Conservation (phyloP, 1,140 invertebrate species). For the Achatina immaculata region DNA sequence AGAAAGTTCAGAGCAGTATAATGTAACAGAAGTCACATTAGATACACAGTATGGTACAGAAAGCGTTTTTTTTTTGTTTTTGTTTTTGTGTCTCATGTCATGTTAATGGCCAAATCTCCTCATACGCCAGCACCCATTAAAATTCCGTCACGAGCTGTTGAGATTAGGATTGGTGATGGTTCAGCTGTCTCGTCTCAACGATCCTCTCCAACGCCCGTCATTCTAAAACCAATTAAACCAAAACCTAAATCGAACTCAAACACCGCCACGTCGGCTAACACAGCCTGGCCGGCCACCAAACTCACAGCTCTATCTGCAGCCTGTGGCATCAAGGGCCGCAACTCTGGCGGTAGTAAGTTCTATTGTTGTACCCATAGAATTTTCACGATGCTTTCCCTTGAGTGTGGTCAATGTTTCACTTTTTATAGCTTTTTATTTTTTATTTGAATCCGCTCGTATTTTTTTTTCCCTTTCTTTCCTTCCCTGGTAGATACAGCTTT, state of each 20-base stretch:
- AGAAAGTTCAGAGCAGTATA: no score
- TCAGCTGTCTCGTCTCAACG: constrained; percentile 1
- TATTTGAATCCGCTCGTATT: no score
- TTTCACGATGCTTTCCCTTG: constrained; percentile 9
- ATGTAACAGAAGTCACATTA: no score
- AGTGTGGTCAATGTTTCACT: no score
- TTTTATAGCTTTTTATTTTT: no score
- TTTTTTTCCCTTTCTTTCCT: no score
- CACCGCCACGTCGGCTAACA: not conserved
- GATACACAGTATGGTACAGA: no score
- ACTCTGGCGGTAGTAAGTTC: constrained; percentile 27
- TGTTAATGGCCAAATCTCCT: no score
- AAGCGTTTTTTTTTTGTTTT: no score
- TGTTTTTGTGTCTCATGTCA: no score
- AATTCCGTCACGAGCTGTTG: constrained; percentile 17
- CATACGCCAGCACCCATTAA: constrained; percentile 8
- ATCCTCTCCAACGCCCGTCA: constrained; percentile 20
- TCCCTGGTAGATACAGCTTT: no score
- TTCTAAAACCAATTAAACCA: constrained; percentile 29
- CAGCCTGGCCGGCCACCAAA: not conserved
- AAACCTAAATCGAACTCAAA: constrained; percentile 2
- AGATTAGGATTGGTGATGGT: not conserved
- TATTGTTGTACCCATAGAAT: not conserved
- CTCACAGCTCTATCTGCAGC: not conserved
- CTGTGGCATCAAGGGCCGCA: constrained; percentile 2